Percentiles rank a stretch among this genome's conserved stretches.
Evolutionary conservation across 2,888 invertebrate species (phyloP).

Genomic region (Silvanus unidentatus): DNA sequence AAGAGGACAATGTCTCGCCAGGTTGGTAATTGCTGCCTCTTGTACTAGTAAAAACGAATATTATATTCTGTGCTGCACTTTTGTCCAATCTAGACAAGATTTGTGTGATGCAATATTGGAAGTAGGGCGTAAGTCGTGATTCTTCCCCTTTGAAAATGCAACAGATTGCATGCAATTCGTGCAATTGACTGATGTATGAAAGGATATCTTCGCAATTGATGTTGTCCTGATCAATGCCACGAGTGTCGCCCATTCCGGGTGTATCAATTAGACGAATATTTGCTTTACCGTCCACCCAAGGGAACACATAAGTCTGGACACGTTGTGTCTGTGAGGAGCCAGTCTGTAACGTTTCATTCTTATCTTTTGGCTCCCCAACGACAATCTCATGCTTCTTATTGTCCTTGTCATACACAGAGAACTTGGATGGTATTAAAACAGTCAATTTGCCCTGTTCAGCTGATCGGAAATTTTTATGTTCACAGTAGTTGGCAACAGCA

Average conservation of each 20-base stretch:
- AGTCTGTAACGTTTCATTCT: conserved; percentile 16
- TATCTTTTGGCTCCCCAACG: conserved; percentile 3
- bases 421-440: conserved; percentile 33
- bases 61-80: conserved; percentile 29
- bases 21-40: conserved; percentile 30
- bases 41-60: conserved; percentile 33
- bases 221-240: conserved; percentile 27
- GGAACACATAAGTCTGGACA: conserved; percentile 24
- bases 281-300: conserved; percentile 15
- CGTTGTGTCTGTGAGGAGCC: conserved; percentile 23
- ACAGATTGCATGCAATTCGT: conserved; percentile 31
- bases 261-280: conserved; percentile 33
- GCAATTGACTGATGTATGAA: conserved; percentile 24
- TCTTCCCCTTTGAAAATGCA: conserved; percentile 29
- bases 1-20: conserved; percentile 28
- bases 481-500: conserved; percentile 36
- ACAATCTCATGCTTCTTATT: background rate
- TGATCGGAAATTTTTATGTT: conserved; percentile 22
- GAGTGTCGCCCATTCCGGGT: conserved; percentile 31
- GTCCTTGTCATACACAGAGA: conserved; percentile 20
- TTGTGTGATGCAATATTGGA: conserved; percentile 34
- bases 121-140: conserved; percentile 25
- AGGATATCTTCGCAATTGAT: conserved; percentile 28
- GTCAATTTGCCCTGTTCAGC: conserved; percentile 24
- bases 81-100: conserved; percentile 33